These are phyloP conservation scores for Pammene fasciana DNA, from an alignment of 2,888 invertebrate species.

Conservation along the genomic window DNA sequence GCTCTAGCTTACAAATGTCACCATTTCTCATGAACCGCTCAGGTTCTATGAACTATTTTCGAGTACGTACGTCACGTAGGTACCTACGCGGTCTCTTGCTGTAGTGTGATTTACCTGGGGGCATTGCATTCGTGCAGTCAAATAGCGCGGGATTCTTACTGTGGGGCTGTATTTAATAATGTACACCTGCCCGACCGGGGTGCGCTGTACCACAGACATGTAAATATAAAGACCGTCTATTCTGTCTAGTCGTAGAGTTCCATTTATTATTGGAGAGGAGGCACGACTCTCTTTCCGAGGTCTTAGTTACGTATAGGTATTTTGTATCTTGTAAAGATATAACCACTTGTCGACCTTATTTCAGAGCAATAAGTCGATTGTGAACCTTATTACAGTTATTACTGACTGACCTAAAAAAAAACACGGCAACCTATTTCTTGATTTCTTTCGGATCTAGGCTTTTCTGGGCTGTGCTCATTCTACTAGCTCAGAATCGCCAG, in stretches of 20 bases:
- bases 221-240: background rate
- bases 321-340: background rate
- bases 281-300: too few relatives aligned
- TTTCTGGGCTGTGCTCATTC: too few relatives aligned
- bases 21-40: background rate
- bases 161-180: slow-evolving; percentile 37
- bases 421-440: too few relatives aligned
- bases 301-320: too few relatives aligned
- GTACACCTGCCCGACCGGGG: slow-evolving; percentile 38
- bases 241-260: too few relatives aligned
- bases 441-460: background rate
- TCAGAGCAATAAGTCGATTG: too few relatives aligned
- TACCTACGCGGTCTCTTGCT: background rate
- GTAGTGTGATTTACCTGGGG: slow-evolving; percentile 23
- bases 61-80: background rate
- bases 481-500: too few relatives aligned
- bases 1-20: background rate
- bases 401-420: too few relatives aligned
- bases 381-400: too few relatives aligned
- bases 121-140: slow-evolving; percentile 26
- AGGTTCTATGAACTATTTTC: background rate
- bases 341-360: too few relatives aligned
- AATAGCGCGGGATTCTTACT: slow-evolving; percentile 29
- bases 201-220: slow-evolving; percentile 19
- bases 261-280: too few relatives aligned